Conservation (phyloP, 2,113 vertebrate species). For the Colius striatus region DNA sequence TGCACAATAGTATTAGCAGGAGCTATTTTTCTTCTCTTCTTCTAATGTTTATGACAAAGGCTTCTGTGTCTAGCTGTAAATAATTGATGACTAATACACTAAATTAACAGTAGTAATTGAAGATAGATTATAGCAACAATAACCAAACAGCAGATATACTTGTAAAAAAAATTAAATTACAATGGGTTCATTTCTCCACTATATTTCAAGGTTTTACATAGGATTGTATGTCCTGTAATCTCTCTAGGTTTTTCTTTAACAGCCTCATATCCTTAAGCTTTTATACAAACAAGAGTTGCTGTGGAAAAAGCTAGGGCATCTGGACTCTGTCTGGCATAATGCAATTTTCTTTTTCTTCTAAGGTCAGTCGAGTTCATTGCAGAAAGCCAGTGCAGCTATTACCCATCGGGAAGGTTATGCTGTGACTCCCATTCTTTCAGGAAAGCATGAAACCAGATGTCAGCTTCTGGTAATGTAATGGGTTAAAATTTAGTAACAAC, state of each 20-base stretch:
- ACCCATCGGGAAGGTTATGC: slow-evolving; percentile 54
- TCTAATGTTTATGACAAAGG: slow-evolving; percentile 12
- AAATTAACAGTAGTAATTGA: slow-evolving; percentile 57
- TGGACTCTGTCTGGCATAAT: slow-evolving; percentile 69
- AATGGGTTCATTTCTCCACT: background rate
- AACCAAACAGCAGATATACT: background rate
- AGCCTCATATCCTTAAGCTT: background rate
- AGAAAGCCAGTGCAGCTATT: slow-evolving; percentile 65
- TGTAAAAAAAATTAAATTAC: background rate
- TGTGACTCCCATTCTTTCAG: slow-evolving; percentile 58
- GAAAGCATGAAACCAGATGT: slow-evolving; percentile 34
- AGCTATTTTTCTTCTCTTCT: background rate
- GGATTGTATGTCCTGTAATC: background rate
- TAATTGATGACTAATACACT: slow-evolving; percentile 42
- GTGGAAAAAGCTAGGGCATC: slow-evolving; percentile 61
- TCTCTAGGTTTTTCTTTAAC: background rate
- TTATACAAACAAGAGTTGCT: slow-evolving; percentile 58
- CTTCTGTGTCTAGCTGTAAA: slow-evolving; percentile 21
- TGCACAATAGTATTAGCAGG: background rate
- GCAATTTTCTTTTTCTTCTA: slow-evolving; percentile 69
- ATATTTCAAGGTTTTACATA: background rate
- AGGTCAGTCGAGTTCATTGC: slow-evolving; percentile 75
- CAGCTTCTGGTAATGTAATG: slow-evolving; percentile 22
- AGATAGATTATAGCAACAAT: background rate
- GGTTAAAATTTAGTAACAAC: slow-evolving; percentile 1